phyloP scores from a whole-genome alignment of 1,140 invertebrate genomes.

The Procambarus virginalis region DNA sequence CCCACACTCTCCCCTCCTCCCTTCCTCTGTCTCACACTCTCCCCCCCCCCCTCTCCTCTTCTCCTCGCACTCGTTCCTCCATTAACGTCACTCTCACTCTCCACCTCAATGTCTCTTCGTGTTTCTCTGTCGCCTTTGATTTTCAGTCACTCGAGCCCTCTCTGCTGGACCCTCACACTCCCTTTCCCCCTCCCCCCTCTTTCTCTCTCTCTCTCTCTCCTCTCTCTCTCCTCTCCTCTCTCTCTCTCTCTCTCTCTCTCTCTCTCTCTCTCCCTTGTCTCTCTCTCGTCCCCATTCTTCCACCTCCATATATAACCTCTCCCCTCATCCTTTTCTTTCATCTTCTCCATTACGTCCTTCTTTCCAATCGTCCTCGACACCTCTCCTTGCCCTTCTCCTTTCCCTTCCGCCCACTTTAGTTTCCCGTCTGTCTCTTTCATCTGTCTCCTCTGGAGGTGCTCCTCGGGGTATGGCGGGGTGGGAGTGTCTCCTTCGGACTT shows the following conservation, averaged over 20 bases:
- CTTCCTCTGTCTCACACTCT: neutral
- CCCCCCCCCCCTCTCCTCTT: neutral
- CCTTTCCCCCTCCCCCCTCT: neutral
- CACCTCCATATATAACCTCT: no score
- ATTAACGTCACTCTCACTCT: no score
- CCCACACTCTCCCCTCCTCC: neutral
- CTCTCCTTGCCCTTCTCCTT: no score
- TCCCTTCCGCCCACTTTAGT: no score
- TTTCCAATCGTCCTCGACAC: no score
- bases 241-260: neutral
- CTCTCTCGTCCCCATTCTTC: neutral
- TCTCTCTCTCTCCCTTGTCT: neutral
- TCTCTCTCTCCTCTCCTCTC: neutral
- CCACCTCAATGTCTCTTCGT: no score
- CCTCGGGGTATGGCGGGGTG: no score
- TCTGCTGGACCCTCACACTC: neutral
- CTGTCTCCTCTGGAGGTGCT: no score
- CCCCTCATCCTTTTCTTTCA: neutral
- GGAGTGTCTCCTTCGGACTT: no score
- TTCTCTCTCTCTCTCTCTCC: neutral
- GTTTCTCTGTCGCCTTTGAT: no score
- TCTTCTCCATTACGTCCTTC: neutral
- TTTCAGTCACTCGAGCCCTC: no score
- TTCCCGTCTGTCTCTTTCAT: no score
- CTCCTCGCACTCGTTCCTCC: neutral